A percentile compares a stretch with the other conserved stretches of the same genome.
Evolutionary conservation across 2,888 invertebrate species (phyloP).

Genomic region (Scaptomyza cyrtandrae): DNA sequence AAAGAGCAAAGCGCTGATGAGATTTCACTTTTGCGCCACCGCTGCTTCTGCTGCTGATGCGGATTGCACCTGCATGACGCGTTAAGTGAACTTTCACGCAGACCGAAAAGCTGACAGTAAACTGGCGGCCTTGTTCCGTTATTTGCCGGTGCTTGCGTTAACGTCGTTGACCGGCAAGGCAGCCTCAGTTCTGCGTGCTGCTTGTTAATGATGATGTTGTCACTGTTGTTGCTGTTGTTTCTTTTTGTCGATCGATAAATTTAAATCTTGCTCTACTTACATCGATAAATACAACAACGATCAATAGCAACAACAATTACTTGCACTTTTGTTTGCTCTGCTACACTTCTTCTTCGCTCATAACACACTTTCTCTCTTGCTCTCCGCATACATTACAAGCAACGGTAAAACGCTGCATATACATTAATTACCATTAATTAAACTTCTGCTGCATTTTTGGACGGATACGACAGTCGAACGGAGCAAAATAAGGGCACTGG

Average conservation of each 20-base stretch:
- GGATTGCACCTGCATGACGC: constrained; percentile 28
- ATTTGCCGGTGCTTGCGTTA: constrained; percentile 42
- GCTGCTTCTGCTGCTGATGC: constrained; percentile 19
- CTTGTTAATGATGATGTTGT: neutral
- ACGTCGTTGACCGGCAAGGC: constrained; percentile 38
- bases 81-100: constrained; percentile 50
- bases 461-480: neutral
- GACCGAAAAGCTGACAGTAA: constrained; percentile 37
- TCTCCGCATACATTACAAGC: constrained; percentile 7
- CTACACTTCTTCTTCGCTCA: constrained; percentile 13
- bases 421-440: constrained; percentile 54
- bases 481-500: neutral
- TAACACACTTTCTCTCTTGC: constrained; percentile 32
- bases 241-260: constrained; percentile 45
- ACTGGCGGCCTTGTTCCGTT: constrained; percentile 50
- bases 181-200: constrained; percentile 10
- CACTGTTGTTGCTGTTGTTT: constrained; percentile 11
- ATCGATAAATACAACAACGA: constrained; percentile 22
- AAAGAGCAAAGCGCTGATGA: constrained; percentile 25
- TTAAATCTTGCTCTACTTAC: constrained; percentile 34
- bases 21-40: constrained; percentile 53
- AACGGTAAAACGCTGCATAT: constrained; percentile 25
- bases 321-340: constrained; percentile 45
- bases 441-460: constrained; percentile 35
- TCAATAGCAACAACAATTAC: constrained; percentile 24